Percentiles rank a stretch among this genome's conserved stretches.
Evolutionary conservation across 2,797 vertebrate genomes (phyloP).

Genomic region (Clamator glandarius): DNA sequence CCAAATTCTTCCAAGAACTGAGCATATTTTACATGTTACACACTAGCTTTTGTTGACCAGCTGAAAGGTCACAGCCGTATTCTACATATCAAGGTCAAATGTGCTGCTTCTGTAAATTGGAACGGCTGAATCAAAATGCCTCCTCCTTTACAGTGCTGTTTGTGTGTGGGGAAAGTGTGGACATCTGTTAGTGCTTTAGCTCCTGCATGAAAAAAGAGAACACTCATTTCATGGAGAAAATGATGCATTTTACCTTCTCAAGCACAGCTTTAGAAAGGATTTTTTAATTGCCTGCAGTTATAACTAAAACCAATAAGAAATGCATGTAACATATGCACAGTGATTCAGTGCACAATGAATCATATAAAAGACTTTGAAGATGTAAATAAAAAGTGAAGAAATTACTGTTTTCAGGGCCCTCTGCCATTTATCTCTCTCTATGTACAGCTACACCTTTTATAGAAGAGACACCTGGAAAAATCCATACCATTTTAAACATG

Average conservation of each 20-base stretch:
- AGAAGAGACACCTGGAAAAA: not conserved
- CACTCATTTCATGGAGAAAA: not conserved
- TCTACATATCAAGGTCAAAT: not conserved
- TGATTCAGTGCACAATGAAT: not conserved
- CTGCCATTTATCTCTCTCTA: not conserved
- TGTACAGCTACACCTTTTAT: not conserved
- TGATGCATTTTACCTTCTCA: not conserved
- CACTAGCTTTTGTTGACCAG: not conserved
- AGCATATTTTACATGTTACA: not conserved
- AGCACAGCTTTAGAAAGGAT: not conserved
- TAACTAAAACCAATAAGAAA: not conserved
- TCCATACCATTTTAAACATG: not conserved
- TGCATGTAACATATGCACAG: not conserved
- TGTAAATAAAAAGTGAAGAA: not conserved
- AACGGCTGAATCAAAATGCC: not conserved
- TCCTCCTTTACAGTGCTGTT: not conserved
- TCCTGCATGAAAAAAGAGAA: not conserved
- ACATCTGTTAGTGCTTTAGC: not conserved
- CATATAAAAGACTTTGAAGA: not conserved
- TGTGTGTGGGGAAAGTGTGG: not conserved
- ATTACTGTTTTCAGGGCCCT: not conserved
- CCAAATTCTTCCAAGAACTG: not conserved
- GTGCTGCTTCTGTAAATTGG: not conserved
- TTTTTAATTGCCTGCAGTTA: conserved; percentile 5
- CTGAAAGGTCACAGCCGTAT: not conserved